Base-by-base conservation (phyloP, 2,888 invertebrate genomes). In the Ashinkailepas kermadecensis region DNA sequence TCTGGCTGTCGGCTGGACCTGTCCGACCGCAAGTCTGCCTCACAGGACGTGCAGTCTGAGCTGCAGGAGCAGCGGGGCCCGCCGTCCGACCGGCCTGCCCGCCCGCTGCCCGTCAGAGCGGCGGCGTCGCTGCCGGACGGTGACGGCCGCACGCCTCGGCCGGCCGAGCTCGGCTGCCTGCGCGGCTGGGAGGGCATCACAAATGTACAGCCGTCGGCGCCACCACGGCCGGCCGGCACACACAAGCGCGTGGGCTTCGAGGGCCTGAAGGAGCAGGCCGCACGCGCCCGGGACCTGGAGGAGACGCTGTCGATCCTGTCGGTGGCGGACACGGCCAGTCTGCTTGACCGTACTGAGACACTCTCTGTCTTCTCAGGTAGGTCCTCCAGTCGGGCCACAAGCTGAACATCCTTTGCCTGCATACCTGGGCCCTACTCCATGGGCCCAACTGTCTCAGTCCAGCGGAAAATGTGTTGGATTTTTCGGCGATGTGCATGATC, bases 281-380 rank as follows among this genome's bases (percentile, higher is more conserved):
- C 79, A 23, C n/a, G 58, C 23, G 79, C 79, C 25, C 57, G 79
- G n/a, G 79, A 79, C 58, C 58, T 57, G 23, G 79, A 79, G 79
- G 79, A 79, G 79, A 79, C 79, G 79, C 57, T 79, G 58, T 79
- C 79, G 23, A 59, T 79, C 58, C 18, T 79, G 15, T 79, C 79
- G 1, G 79, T 79, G 79, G 79, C 79, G n/a, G 79, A 79, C 58
- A 79, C 79, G 8, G 79, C 79, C 59, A 79, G 79, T 21, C 79
- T 79, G n/a, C 58, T 79, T 23, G 79, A 79, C 79, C 79, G 79
- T 58, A 79, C 79, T 23, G 79, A 79, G 79, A 79, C 79, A 23
- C 79, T 79, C 23, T 79, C 79, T n/a, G 79, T 79, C 11, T 58
- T 79, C 58, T 79, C 79, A 21, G 79, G 79, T 79, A 25, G n/a